phyloP scores from a whole-genome alignment of 2,113 vertebrate genomes.

The Carollia perspicillata region DNA sequence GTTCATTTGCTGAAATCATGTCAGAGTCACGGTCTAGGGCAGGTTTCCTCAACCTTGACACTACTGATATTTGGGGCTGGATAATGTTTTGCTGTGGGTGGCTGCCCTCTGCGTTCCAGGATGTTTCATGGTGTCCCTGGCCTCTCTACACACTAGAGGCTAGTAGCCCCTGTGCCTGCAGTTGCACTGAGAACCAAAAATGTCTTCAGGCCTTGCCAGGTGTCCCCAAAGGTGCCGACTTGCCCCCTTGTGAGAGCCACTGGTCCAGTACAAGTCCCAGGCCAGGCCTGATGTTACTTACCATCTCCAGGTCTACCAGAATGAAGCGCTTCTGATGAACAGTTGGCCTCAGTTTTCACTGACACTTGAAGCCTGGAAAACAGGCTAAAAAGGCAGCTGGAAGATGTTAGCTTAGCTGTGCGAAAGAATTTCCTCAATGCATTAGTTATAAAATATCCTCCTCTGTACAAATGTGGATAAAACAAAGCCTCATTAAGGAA shows the following conservation, averaged over 20 bases:
- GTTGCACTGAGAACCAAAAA: not conserved
- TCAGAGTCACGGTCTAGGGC: not conserved
- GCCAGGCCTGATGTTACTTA: not conserved
- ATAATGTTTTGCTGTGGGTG: not conserved
- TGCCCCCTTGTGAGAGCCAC: not conserved
- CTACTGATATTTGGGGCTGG: not conserved
- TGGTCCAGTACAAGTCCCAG: not conserved
- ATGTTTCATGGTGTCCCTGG: not conserved
- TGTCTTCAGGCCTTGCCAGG: not conserved
- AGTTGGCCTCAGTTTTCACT: not conserved
- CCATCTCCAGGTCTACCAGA: not conserved
- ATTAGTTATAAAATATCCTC: not conserved
- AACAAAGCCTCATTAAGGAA: not conserved
- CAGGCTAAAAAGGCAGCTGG: not conserved
- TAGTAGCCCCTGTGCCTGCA: not conserved
- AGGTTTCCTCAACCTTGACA: not conserved
- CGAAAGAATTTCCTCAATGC: not conserved
- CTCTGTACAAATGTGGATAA: not conserved
- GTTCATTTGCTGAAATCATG: not conserved
- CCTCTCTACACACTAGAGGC: not conserved
- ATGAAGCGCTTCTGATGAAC: not conserved
- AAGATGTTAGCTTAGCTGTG: not conserved
- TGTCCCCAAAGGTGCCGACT: not conserved
- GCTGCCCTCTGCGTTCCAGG: not conserved
- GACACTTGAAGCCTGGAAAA: slow-evolving; percentile 11